These are phyloP conservation scores for Tenthredo livida DNA, from an alignment of 2,888 invertebrate genomes.

Conservation along the genomic window DNA sequence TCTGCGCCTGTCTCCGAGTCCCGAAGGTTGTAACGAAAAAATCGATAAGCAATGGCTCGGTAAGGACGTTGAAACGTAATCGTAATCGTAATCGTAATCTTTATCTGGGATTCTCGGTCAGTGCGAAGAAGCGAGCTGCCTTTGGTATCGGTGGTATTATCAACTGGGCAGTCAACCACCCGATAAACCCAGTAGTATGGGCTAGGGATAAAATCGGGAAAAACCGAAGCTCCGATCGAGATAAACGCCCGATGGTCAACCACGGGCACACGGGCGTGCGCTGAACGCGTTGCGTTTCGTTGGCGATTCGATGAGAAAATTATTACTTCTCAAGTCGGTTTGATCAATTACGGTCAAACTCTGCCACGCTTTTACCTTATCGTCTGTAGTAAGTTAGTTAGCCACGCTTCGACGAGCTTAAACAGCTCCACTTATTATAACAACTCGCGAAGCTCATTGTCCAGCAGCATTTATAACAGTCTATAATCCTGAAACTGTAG, in stretches of 20 bases:
- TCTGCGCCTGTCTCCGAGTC: neutral
- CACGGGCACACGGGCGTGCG: neutral
- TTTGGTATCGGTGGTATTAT: constrained; percentile 38
- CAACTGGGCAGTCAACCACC: constrained; percentile 41
- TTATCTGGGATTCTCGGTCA: constrained; percentile 9
- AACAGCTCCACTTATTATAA: constrained; percentile 5
- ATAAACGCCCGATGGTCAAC: constrained; percentile 21
- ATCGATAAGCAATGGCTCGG: neutral
- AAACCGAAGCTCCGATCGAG: constrained; percentile 44
- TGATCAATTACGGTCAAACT: constrained; percentile 47
- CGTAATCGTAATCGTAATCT: constrained; percentile 45
- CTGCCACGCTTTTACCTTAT: constrained; percentile 49
- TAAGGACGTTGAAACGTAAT: constrained; percentile 35
- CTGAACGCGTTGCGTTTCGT: constrained; percentile 21
- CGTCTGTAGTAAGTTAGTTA: constrained; percentile 50
- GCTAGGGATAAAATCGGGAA: constrained; percentile 47
- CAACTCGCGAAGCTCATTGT: constrained; percentile 3
- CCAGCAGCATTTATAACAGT: neutral
- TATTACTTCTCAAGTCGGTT: constrained; percentile 51
- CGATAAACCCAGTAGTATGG: constrained; percentile 29
- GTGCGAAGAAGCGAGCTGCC: constrained; percentile 5
- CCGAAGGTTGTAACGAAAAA: neutral
- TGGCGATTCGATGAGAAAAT: constrained; percentile 47
- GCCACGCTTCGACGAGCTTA: constrained; percentile 49
- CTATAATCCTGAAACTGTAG: neutral